Percentiles rank a stretch among this genome's conserved stretches.
phyloP scores from a whole-genome alignment of 2,888 invertebrate genomes.

The Tinea pellionella region DNA sequence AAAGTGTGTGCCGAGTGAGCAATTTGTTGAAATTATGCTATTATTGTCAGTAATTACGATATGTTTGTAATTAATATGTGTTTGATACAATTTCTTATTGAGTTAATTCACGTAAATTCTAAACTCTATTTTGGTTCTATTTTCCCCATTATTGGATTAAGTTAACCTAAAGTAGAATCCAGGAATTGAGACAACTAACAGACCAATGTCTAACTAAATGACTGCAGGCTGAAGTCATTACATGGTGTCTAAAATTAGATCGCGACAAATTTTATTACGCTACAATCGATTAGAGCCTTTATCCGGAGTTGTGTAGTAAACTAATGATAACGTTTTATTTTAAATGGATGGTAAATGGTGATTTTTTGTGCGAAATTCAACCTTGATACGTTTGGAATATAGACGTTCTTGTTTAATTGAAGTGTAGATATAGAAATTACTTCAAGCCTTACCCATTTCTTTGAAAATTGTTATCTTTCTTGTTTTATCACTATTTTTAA shows the following conservation, averaged over 20 bases:
- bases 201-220: background rate
- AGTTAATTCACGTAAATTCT: background rate
- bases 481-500: no score
- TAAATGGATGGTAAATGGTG: no score
- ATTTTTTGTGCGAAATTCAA: background rate
- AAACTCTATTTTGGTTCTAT: no score
- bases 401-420: background rate
- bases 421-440: background rate
- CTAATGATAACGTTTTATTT: background rate
- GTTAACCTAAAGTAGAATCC: no score
- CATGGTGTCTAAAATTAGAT: background rate
- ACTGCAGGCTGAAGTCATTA: background rate
- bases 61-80: background rate
- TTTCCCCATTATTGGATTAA: no score
- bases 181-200: no score
- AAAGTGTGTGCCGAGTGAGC: background rate
- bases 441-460: no score
- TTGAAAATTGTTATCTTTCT: no score
- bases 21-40: slow-evolving; percentile 2
- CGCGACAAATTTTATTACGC: background rate
- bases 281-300: background rate
- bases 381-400: background rate
- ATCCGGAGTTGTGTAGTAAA: background rate
- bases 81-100: background rate
- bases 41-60: background rate